Conservation (phyloP, 2,888 invertebrate genomes). For the Drosophila formosana region DNA sequence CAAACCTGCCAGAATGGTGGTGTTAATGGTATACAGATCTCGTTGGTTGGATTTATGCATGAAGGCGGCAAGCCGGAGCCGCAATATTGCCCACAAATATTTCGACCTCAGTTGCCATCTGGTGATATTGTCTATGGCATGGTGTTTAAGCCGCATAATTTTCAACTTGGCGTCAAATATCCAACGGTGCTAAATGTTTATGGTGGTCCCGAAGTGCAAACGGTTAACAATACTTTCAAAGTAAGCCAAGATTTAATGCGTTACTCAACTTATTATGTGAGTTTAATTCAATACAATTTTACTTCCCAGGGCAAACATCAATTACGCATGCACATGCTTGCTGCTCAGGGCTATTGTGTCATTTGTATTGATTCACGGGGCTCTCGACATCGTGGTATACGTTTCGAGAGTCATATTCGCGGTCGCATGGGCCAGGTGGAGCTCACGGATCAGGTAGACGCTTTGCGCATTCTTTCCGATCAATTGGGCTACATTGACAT, state of each 20-base stretch:
- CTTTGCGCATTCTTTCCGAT: conserved; percentile 93
- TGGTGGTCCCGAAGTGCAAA: conserved; percentile 99
- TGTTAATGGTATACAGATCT: conserved; percentile 89
- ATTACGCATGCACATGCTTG: conserved; percentile 96
- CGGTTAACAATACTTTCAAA: conserved; percentile 98
- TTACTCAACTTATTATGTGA: neutral
- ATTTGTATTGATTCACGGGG: conserved; percentile 98
- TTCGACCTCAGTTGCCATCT: conserved; percentile 89
- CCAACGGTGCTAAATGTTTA: conserved; percentile 98
- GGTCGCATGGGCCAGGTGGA: conserved; percentile 97
- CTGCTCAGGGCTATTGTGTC: conserved; percentile 98
- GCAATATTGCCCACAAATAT: conserved; percentile 90
- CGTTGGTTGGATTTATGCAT: conserved; percentile 90
- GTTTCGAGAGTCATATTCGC: conserved; percentile 96
- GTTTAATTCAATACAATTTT: neutral
- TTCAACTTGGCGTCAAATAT: conserved; percentile 87
- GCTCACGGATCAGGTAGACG: conserved; percentile 97
- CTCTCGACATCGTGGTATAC: conserved; percentile 95
- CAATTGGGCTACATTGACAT: conserved; percentile 95
- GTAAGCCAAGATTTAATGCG: conserved; percentile 85
- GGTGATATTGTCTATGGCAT: conserved; percentile 93
- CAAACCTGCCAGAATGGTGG: conserved; percentile 88
- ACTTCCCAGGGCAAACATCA: conserved; percentile 92
- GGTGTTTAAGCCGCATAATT: conserved; percentile 94
- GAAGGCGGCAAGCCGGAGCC: conserved; percentile 88